Evolutionary conservation across 1,140 invertebrate species (phyloP).

Genomic region (Calosoma granatense): DNA sequence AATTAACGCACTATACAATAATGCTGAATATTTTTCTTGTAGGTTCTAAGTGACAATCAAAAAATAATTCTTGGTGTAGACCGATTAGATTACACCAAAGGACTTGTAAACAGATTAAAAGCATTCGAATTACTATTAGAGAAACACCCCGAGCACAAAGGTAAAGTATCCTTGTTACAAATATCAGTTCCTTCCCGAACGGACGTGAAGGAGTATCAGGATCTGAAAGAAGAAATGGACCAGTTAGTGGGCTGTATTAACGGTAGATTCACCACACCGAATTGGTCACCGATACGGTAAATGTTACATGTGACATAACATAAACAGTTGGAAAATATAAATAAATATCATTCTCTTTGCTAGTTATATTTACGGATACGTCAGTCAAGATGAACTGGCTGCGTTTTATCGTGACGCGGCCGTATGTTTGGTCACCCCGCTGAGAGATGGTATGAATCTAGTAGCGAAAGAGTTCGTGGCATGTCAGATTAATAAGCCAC

Average conservation of each 20-base stretch:
- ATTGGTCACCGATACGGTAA: slow-evolving; percentile 78
- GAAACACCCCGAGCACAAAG: slow-evolving; percentile 76
- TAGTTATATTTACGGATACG: slow-evolving; percentile 78
- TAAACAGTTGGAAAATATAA: background rate
- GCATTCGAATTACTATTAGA: slow-evolving; percentile 76
- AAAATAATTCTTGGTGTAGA: slow-evolving; percentile 81
- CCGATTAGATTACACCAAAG: slow-evolving; percentile 85
- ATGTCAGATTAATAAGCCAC: slow-evolving; percentile 77
- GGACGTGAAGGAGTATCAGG: slow-evolving; percentile 83
- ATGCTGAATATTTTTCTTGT: background rate
- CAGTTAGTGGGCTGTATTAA: slow-evolving; percentile 81
- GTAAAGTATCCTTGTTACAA: slow-evolving; percentile 72
- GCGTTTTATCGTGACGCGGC: slow-evolving; percentile 77
- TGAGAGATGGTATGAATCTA: slow-evolving; percentile 87
- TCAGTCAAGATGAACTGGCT: slow-evolving; percentile 74
- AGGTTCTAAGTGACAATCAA: slow-evolving; percentile 51
- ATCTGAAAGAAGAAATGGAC: slow-evolving; percentile 84
- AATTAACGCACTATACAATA: background rate
- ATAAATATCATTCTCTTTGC: slow-evolving; percentile 7
- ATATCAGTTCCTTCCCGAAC: slow-evolving; percentile 83
- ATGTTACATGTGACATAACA: background rate
- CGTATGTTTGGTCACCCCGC: slow-evolving; percentile 75
- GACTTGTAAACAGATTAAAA: slow-evolving; percentile 70
- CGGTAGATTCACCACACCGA: slow-evolving; percentile 75
- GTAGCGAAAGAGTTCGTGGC: slow-evolving; percentile 90